These are phyloP conservation scores for Scaptomyza hsui DNA, from an alignment of 1,140 invertebrate genomes.

Conservation along the genomic window DNA sequence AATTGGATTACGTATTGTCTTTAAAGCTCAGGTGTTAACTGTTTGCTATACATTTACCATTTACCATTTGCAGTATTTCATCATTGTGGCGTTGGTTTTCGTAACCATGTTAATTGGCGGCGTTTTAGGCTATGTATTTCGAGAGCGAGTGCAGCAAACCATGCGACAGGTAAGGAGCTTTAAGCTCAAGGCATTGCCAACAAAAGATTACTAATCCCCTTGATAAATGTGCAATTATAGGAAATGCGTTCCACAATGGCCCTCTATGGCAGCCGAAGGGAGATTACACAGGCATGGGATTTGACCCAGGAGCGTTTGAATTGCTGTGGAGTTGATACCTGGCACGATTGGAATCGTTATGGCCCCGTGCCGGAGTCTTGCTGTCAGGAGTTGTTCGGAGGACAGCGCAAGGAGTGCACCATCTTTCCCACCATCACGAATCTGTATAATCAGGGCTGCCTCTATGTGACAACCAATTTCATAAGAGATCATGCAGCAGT, in stretches of 20 bases:
- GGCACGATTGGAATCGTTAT: slow-evolving; percentile 91
- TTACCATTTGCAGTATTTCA: slow-evolving; percentile 90
- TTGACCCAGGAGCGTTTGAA: slow-evolving; percentile 91
- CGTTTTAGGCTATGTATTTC: slow-evolving; percentile 94
- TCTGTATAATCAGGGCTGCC: slow-evolving; percentile 90
- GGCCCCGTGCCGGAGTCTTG: slow-evolving; percentile 91
- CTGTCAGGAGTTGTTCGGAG: slow-evolving; percentile 89
- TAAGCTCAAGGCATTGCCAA: not conserved
- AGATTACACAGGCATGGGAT: slow-evolving; percentile 92
- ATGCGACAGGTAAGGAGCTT: slow-evolving; percentile 85
- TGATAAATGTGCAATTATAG: slow-evolving; percentile 47
- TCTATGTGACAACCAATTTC: slow-evolving; percentile 88
- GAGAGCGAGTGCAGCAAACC: slow-evolving; percentile 89
- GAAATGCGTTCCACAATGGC: slow-evolving; percentile 91
- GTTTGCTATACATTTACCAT: slow-evolving; percentile 31
- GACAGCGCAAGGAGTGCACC: slow-evolving; percentile 88
- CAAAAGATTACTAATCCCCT: not conserved
- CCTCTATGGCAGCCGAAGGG: slow-evolving; percentile 87
- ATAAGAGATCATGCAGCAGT: slow-evolving; percentile 91
- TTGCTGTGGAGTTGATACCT: slow-evolving; percentile 92
- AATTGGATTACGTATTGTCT: not conserved
- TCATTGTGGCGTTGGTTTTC: slow-evolving; percentile 93
- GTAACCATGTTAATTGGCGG: slow-evolving; percentile 94
- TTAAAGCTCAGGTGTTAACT: not conserved
- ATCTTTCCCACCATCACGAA: slow-evolving; percentile 86